Conservation (phyloP, 2,797 vertebrate genomes). For the Acridotheres tristis region DNA sequence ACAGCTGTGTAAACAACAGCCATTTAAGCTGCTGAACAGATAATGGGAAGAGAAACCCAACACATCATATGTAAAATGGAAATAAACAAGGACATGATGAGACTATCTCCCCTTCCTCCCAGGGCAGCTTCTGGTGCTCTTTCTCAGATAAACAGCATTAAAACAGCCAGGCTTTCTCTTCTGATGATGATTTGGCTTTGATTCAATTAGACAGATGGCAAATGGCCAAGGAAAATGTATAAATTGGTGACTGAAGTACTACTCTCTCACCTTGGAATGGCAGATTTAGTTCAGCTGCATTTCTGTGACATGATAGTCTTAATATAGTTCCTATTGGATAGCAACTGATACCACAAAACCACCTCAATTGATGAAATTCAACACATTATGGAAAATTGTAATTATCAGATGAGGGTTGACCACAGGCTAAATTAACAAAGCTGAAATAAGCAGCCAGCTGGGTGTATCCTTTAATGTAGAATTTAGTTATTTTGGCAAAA, state of each 20-base stretch:
- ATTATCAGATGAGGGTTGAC: conserved; percentile 7
- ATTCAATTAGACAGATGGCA: neutral
- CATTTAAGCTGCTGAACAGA: conserved; percentile 55
- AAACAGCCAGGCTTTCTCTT: neutral
- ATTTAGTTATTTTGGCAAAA: neutral
- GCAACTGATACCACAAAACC: neutral
- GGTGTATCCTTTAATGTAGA: conserved; percentile 14
- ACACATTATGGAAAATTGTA: conserved; percentile 30
- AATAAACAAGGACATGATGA: conserved; percentile 44
- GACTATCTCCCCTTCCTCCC: conserved; percentile 17
- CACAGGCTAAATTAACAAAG: conserved; percentile 28
- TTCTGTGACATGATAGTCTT: conserved; percentile 7
- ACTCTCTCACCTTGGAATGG: conserved; percentile 21
- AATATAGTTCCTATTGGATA: neutral
- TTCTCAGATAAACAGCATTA: neutral
- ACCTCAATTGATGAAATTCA: conserved; percentile 3
- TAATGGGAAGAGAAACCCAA: conserved; percentile 53
- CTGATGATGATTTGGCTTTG: neutral
- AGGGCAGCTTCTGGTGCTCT: neutral
- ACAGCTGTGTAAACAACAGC: conserved; percentile 77
- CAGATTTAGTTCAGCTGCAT: neutral
- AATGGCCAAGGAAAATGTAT: conserved; percentile 38
- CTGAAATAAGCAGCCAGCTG: conserved; percentile 28
- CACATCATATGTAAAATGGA: conserved; percentile 36
- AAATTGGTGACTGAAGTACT: conserved; percentile 9